A percentile compares a stretch with the other conserved stretches of the same genome.
phyloP scores from a whole-genome alignment of 2,113 vertebrate genomes.

The Poeciliopsis retropinna region DNA sequence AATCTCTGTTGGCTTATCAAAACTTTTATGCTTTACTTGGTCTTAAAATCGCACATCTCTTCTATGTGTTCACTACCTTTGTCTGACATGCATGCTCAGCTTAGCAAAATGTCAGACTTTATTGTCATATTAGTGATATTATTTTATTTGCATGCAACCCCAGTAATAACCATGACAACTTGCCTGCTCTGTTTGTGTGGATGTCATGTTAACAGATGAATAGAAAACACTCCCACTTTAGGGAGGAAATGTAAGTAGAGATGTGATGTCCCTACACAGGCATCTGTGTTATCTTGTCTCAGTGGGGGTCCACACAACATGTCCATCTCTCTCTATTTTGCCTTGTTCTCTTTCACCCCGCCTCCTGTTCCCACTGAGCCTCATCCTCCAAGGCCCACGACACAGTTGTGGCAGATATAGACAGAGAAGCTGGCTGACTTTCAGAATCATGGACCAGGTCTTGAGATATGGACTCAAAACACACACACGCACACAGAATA shows the following conservation, averaged over 20 bases:
- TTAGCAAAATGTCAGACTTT: background rate
- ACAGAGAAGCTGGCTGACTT: conserved; percentile 26
- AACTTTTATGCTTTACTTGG: background rate
- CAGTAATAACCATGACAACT: background rate
- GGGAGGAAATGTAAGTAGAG: conserved; percentile 35
- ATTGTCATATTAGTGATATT: background rate
- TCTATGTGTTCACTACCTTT: background rate
- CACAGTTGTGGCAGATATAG: conserved; percentile 8
- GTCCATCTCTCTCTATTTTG: conserved; percentile 29
- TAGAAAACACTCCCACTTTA: conserved; percentile 27
- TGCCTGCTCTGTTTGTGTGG: background rate
- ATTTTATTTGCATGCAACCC: background rate
- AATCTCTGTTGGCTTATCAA: background rate
- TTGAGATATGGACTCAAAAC: conserved; percentile 24
- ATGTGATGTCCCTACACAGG: conserved; percentile 36
- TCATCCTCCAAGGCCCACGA: conserved; percentile 12
- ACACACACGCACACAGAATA: conserved; percentile 18
- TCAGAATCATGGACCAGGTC: conserved; percentile 66
- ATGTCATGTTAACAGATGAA: conserved; percentile 31
- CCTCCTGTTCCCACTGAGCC: background rate
- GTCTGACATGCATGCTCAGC: background rate
- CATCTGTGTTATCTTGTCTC: conserved; percentile 50
- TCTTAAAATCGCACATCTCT: background rate
- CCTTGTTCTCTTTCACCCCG: conserved; percentile 23
- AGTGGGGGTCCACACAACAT: conserved; percentile 35